phyloP scores from a whole-genome alignment of 2,797 vertebrate species.

The Pseudomugil gertrudae region DNA sequence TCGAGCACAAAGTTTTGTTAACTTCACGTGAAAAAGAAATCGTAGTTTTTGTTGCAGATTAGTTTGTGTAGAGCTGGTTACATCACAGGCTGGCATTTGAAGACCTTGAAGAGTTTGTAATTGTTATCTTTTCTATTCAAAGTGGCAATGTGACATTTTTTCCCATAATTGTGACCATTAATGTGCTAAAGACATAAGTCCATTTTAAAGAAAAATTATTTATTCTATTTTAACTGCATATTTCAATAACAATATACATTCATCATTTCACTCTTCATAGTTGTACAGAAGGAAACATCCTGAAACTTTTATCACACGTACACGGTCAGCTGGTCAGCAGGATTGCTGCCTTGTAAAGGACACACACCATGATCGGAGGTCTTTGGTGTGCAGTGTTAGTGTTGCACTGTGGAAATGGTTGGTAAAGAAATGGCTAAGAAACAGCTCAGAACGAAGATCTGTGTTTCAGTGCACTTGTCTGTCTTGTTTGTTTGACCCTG shows the following conservation, averaged over 20 bases:
- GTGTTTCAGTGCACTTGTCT: slow-evolving; percentile 60
- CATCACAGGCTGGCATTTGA: not conserved
- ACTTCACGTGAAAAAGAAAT: slow-evolving; percentile 22
- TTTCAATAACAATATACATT: not conserved
- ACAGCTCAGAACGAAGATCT: slow-evolving; percentile 50
- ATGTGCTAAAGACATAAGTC: not conserved
- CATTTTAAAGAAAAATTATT: slow-evolving; percentile 2
- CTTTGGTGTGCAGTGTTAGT: slow-evolving; percentile 26
- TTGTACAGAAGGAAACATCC: slow-evolving; percentile 9
- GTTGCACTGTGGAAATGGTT: slow-evolving; percentile 26
- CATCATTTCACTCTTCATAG: not conserved
- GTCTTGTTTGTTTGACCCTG: slow-evolving; percentile 73
- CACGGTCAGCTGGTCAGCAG: slow-evolving; percentile 2
- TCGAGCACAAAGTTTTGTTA: slow-evolving; percentile 8
- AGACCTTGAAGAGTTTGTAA: not conserved
- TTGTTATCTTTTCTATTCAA: not conserved
- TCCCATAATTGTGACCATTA: not conserved
- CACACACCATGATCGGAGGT: slow-evolving; percentile 1
- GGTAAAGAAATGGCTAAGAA: slow-evolving; percentile 28
- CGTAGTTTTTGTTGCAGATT: slow-evolving; percentile 29
- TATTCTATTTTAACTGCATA: not conserved
- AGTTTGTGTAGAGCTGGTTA: not conserved
- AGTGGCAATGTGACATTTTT: not conserved
- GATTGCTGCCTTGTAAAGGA: not conserved
- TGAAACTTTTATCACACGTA: slow-evolving; percentile 4